Evolutionary conservation across 2,113 vertebrate species (phyloP), one percentile per base, ranked within the genome.

Genomic region (Ictidomys tridecemlineatus): DNA sequence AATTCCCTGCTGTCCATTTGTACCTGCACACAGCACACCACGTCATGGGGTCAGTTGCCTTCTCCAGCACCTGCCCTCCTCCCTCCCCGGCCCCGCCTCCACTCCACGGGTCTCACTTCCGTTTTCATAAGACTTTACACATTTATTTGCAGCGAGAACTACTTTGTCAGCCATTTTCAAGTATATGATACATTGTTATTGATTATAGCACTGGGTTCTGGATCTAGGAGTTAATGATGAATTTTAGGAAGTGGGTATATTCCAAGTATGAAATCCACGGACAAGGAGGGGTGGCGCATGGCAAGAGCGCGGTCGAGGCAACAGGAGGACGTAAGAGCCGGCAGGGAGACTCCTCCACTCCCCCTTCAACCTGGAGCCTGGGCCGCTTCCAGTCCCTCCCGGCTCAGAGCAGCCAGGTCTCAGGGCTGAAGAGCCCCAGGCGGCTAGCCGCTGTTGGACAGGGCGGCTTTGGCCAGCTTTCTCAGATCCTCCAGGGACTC

Each of bases 191-290:
- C 34, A 16, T 18, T 69, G 28, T 53, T n/a, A 53, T 53, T 53
- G 6, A n/a, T 32, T 22, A 11, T 24, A 53, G 77, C 30, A 11
- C 77, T 34, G 45, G 18, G 5, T 16, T 32, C 6, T 69, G 1
- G 34, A 63, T 9, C 4, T 24, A 1, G 13, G 85, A 34, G 72
- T 56, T 12, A 11, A 8, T 17, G 28, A 0, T 1, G 32, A 4
- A 5, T 39, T n/a, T 45, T 1, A 11, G 14, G 2, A 17, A 51
- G 34, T 26, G 30, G 42, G 13, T 2, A 0, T 37, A 12, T 61
- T 30, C 20, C 26, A n/a, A 17, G 32, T 16, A n/a, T 12, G 5
- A 12, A 69, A n/a, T 69, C 67, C 67, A n/a, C 34, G 34, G 20
- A 11, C 3, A 24, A 13, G 45, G 48, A 42, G 5, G 0, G 24